Evolutionary conservation across 2,888 invertebrate species (phyloP).

Genomic region (Pseudolycoriella hygida): DNA sequence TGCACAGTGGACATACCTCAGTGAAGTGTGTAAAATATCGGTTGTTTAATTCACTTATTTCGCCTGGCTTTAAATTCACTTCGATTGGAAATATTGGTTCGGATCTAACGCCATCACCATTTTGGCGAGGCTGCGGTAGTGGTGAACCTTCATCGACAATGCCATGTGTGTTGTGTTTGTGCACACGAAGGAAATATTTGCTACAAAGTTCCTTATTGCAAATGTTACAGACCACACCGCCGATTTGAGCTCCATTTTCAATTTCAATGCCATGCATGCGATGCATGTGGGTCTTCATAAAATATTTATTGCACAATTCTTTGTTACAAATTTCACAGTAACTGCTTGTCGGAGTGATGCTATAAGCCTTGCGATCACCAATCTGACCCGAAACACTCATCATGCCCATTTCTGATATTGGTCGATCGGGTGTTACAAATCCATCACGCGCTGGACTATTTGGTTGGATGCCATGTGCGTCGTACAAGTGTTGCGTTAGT

Average conservation of each 20-base stretch:
- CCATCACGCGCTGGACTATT: slow-evolving; percentile 28
- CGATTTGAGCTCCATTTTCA: slow-evolving; percentile 80
- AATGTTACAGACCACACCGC: slow-evolving; percentile 89
- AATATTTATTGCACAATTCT: slow-evolving; percentile 98
- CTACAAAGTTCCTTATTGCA: slow-evolving; percentile 97
- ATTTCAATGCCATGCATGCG: slow-evolving; percentile 95
- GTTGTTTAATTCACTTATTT: slow-evolving; percentile 37
- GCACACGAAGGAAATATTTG: slow-evolving; percentile 92
- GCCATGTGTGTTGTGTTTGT: slow-evolving; percentile 96
- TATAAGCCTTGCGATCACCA: slow-evolving; percentile 35
- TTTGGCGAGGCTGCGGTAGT: slow-evolving; percentile 25
- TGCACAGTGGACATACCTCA: slow-evolving; percentile 71
- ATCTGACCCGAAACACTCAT: slow-evolving; percentile 22
- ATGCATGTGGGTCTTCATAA: slow-evolving; percentile 98
- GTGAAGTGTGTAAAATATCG: slow-evolving; percentile 48
- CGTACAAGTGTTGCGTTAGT: slow-evolving; percentile 50
- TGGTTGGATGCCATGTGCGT: slow-evolving; percentile 38
- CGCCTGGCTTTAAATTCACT: slow-evolving; percentile 13
- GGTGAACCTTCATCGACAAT: slow-evolving; percentile 71
- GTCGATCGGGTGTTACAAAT: slow-evolving; percentile 31
- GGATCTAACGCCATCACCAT: slow-evolving; percentile 19
- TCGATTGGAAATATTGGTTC: slow-evolving; percentile 12
- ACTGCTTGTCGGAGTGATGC: slow-evolving; percentile 56
- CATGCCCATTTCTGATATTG: slow-evolving; percentile 13
- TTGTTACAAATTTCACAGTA: slow-evolving; percentile 97